Evolutionary conservation across 2,113 vertebrate genomes (phyloP), one percentile per base, ranked within the genome.

Genomic region (Centropus unirufus): DNA sequence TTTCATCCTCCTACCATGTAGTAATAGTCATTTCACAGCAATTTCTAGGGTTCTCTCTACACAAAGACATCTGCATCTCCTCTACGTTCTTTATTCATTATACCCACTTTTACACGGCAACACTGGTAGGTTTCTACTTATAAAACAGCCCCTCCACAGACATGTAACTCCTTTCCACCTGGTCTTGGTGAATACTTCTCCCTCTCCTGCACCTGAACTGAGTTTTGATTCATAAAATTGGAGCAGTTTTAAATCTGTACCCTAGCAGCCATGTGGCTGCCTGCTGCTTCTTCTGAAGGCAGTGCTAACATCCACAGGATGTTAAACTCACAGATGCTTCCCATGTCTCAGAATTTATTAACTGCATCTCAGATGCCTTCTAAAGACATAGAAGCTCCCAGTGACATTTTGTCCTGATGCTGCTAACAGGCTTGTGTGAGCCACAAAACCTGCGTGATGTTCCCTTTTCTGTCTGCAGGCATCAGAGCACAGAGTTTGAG

Each of bases 231-330:
- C 67, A 87, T 61, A 20, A 26, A 81, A 88, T 12, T 75, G 54
- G 36, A 92, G 52, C 66, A 75, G 76, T 54, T 89, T 94, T 61
- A 92, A 86, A 87, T 92, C 85, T 36, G 76, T 47, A 46, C 73
- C 46, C 47, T 24, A 87, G 59, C 66, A 94, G 83, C 92, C 95
- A 95, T 83, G 88, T 90, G 92, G 83, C 73, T 93, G 68, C 7
- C 88, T 96, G 94, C 92, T 96, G 90, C 90, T 90, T 68, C 92
- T 93, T 94, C 92, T 94, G 83, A 94, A 94, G 76, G 83, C 90
- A 75, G 85, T 40, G 87, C 85, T 94, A 96, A 95, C 92, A 93
- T 91, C 90, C 88, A 93, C 85, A 93, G 92, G 92, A 93, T 93
- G 93, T 94, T 95, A 95, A 88, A 90, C 79, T 95, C 88, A 59